phyloP scores from a whole-genome alignment of 1,140 invertebrate species.

The Agrilus planipennis region DNA sequence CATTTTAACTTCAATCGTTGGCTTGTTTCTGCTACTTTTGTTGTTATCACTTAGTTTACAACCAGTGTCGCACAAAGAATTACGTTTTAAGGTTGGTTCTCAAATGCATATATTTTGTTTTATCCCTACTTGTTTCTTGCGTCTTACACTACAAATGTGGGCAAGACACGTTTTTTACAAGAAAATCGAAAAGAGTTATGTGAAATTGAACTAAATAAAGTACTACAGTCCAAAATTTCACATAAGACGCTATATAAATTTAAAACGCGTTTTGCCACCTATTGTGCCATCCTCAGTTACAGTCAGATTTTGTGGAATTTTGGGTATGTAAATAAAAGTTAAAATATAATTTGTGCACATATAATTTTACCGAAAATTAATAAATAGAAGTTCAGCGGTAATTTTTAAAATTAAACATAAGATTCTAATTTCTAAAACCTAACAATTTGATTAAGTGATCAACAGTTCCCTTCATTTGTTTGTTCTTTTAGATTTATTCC shows the following conservation, averaged over 20 bases:
- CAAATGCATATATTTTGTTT: not conserved
- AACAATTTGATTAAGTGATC: too few species aligned
- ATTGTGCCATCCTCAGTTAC: too few species aligned
- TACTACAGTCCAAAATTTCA: too few species aligned
- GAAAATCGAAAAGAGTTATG: too few species aligned
- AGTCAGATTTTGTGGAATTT: too few species aligned
- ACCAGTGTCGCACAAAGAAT: slow-evolving; percentile 31
- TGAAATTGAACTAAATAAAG: too few species aligned
- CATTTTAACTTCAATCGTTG: slow-evolving; percentile 27
- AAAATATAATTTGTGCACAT: not conserved
- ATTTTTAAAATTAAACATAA: slow-evolving; percentile 5
- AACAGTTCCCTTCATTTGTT: too few species aligned
- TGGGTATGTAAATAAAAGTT: not conserved
- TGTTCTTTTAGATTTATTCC: not conserved
- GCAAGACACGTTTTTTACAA: too few species aligned
- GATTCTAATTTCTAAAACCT: too few species aligned
- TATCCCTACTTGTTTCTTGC: not conserved
- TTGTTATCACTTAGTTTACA: slow-evolving; percentile 35
- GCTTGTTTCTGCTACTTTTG: slow-evolving; percentile 30
- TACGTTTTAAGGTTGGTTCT: slow-evolving; percentile 37
- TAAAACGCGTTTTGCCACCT: too few species aligned
- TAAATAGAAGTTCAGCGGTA: slow-evolving; percentile 2
- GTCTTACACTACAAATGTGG: too few species aligned
- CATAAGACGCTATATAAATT: too few species aligned
- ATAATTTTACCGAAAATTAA: not conserved